Evolutionary conservation across 1,140 invertebrate genomes (phyloP).

Genomic region (Cherax destructor): DNA sequence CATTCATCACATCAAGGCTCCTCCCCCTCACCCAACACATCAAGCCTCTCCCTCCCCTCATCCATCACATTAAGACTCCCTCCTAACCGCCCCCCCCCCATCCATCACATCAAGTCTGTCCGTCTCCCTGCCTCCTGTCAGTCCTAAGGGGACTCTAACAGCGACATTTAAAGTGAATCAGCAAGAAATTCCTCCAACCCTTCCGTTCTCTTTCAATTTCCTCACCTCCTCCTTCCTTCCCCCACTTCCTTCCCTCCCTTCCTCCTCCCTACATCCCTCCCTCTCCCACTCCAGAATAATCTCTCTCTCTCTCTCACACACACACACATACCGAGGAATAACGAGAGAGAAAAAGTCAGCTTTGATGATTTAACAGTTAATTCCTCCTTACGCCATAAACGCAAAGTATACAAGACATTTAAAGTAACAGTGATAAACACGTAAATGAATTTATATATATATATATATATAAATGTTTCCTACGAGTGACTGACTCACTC

Average conservation of each 20-base stretch:
- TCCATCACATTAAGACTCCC: not conserved
- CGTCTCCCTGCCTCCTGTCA: not conserved
- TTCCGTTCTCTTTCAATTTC: not conserved
- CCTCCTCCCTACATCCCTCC: not conserved
- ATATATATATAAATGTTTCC: too few species aligned
- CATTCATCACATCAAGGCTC: not conserved
- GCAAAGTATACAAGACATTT: too few species aligned
- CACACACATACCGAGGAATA: too few species aligned
- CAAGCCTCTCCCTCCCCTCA: not conserved
- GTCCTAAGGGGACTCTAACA: not conserved
- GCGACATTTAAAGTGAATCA: slow-evolving; percentile 13
- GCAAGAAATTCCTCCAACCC: not conserved
- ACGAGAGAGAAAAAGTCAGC: too few species aligned
- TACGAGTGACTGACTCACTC: too few species aligned
- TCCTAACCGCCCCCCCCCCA: not conserved
- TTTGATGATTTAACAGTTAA: too few species aligned
- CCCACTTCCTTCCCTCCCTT: not conserved
- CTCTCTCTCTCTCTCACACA: not conserved
- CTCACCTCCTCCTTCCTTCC: not conserved
- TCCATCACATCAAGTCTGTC: not conserved
- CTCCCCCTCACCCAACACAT: not conserved
- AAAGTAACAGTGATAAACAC: too few species aligned
- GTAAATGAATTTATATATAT: too few species aligned
- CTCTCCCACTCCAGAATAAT: not conserved
- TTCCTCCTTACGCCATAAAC: too few species aligned